Base-by-base conservation (phyloP, 2,113 vertebrate genomes). In the Caracal caracal region DNA sequence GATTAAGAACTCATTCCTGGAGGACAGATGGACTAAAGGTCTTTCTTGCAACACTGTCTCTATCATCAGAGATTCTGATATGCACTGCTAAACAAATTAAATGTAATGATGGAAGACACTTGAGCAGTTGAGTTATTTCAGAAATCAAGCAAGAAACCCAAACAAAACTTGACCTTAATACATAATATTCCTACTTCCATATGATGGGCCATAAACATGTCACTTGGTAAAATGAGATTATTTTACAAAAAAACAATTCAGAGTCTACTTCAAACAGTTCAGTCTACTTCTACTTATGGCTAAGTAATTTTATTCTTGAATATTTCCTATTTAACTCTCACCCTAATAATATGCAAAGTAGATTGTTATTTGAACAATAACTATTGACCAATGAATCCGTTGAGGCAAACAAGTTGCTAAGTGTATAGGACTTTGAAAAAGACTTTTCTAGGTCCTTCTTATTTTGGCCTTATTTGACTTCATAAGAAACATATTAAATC, bases 271-370 rank as follows among this genome's bases (percentile, higher is more conserved):
- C 6, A 78, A 19, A 90, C 1, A 53, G 59, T 30, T 90, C n/a
- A 94, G 3, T 51, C 24, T 63, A 40, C 13, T 37, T 16, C 3
- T 71, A 26, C 12, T 63, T 83, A 40, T 11, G 35, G 94, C 49
- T 90, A 79, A 96, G 40, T 87, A 22, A 66, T 53, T 68, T 68
- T 87, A 53, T 63, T 87, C 75, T 68, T 84, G n/a, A 94, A 6
- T 94, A 66, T 63, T 80, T 76, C 71, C 30, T 56, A 80, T 33
- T 87, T 79, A 66, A 71, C 10, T 95, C 37, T 78, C 75, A 90
- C 35, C 15, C 10, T 88, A 6, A 63, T 35, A 83, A 51, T 82
- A 73, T 73, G 65, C 66, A 33, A 94, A 66, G 24, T 81, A 89
- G 43, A 79, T 49, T 66, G 59, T 65, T 85, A 65, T 78, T 85